Base-by-base conservation (phyloP, 2,888 invertebrate genomes). In the Eupithecia vulgata region DNA sequence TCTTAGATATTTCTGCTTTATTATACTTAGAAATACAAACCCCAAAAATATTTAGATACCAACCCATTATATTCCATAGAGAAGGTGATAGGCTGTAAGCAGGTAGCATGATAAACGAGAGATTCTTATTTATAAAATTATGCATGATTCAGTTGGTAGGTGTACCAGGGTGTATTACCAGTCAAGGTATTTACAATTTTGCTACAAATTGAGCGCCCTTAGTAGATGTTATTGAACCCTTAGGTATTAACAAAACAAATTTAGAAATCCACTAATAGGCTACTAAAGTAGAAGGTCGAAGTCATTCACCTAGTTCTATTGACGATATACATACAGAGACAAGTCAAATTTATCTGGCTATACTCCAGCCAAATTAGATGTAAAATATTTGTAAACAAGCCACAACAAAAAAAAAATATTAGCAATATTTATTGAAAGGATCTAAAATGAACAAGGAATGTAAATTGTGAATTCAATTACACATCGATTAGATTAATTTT, bases 191-290 rank as follows among this genome's bases (percentile, higher is more conserved):
- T 48, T 68, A 74, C 71, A 73, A 45, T 45, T 69, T 35, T 62
- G 48, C 3, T 34, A 13, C 45, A 42, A 68, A 57, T 15, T 52
- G 21, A 15, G 67, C 61, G 30, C n/a, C 15, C n/a, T 30, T 57
- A 68, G 21, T n/a, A 34, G 37, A 59, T 37, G 42, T 59, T 12
- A 79, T 83, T 82, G 74, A 71, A 74, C 77, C 70, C 81, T 81
- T 81, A 81, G 83, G 81, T 42, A 42, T 5, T 4, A 15, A 62
- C 30, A 3, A 21, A 59, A 59, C 30, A 61, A 30, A 15, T 25
- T 59, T 59, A 59, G 34, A 61, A 34, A 61, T 34, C 34, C 34
- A 61, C 34, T 17, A 57, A 57, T 25, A 25, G 5, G 12, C 57
- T 25, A 57, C 13, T 4, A 21, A 45, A 6, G n/a, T 21, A 25